Base-by-base conservation (phyloP, 2,888 invertebrate species). In the Eulithis prunata region DNA sequence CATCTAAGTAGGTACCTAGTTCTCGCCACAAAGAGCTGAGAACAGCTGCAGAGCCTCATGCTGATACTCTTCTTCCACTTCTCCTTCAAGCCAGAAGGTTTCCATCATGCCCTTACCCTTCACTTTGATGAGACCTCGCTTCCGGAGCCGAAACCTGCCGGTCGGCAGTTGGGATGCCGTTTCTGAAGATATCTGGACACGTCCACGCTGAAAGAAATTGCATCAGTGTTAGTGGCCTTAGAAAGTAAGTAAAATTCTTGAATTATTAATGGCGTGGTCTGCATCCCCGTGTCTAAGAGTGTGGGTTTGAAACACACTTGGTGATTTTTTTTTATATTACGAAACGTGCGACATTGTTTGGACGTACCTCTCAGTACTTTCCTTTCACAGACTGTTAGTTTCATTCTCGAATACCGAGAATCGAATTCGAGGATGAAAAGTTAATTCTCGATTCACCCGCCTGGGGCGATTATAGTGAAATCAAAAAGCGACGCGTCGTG, bases 61-160 rank as follows among this genome's bases (percentile, higher is more conserved):
- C 67, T 89, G 90, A 45, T 86, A 86, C 38, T 91, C 90, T 57
- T 91, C 90, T 62, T 93, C 93, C 43, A 94, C 85, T 80, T 95
- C 95, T 4, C 94, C 94, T 75, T 94, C 93, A 62, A 97, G 84
- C 97, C 97, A 97, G 85, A 95, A 97, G 0, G 97, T 97, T 82
- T 96, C 95, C 97, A 98, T 97, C 81, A 96, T 95, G 43, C 98
- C 98, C 90, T 98, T 98, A 28, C 97, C 97, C 94, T 98, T 98
- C 32, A 98, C 96, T 86, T 94, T 94, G 45, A 97, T 95, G 41
- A 94, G 92, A 51, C 98, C 98, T 70, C 98, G 94, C 14, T 94
- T 94, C 69, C 96, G 94, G 0, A 96, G 94, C 56, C 93, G 89
- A 84, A 96, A 97, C 60, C 94, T 94, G 28, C 95, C 94, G 0